Evolutionary conservation across 2,113 vertebrate species (phyloP), one percentile per base, ranked within the genome.

Genomic region (Menura novaehollandiae): DNA sequence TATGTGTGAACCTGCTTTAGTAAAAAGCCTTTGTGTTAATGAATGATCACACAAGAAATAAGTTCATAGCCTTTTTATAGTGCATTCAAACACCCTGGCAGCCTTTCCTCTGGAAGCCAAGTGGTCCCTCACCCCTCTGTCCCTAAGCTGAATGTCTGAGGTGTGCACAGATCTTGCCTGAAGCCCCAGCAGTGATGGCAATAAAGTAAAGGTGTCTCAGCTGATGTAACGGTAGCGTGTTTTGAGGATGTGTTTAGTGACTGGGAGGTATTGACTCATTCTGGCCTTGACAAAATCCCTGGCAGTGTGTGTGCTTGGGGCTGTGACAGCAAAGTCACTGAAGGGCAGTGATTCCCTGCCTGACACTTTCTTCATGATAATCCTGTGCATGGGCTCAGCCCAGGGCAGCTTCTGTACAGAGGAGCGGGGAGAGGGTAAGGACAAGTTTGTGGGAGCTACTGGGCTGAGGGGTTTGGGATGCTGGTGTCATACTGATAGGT

Each of bases 361-460:
- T 66, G 76, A 62, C 2, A 2, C 66, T 43, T 6, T 3, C 35
- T 44, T 32, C 30, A 0, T 33, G 53, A 52, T 43, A 32, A 32
- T 39, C 14, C 59, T 1, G 6, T 7, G 90, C 33, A 7, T 22
- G 3, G 26, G 33, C 84, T 68, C 35, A 39, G 90, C 80, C 67
- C 0, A 0, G 26, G 30, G 28, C 43, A 20, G 33, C 5, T 18
- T 6, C 75, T 41, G 13, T 7, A 0, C 17, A 28, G 43, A 39
- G 43, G 19, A 69, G 26, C 37, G 15, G 15, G 43, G 3, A 13
- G 9, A 7, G 75, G 49, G 17, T 11, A 20, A 26, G 71, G 18
- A 27, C 26, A 15, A 8, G 33, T 0, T 7, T 1, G 19, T 1
- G 11, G 33, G 20, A 71, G 49, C 51, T 46, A 0, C 22, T 19